These are phyloP conservation scores for Vimba vimba DNA, from an alignment of 2,113 vertebrate genomes.

Conservation along the genomic window DNA sequence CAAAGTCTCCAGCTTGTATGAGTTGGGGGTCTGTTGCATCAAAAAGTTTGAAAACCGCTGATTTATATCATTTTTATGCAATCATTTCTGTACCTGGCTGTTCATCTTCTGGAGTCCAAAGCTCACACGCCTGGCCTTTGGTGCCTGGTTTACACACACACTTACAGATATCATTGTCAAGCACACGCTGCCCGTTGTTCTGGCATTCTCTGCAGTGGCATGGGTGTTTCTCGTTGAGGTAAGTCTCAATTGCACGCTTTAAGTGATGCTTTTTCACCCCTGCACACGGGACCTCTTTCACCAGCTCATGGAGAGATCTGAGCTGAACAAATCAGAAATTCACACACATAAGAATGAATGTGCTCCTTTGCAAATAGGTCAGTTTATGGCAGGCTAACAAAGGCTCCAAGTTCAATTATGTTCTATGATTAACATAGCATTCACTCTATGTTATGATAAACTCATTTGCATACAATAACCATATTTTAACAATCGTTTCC, in stretches of 20 bases:
- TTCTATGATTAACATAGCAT: not conserved
- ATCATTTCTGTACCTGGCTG: slow-evolving; percentile 77
- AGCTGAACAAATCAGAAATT: slow-evolving; percentile 70
- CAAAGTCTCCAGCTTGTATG: not conserved
- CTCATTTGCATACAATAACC: not conserved
- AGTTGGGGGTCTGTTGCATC: not conserved
- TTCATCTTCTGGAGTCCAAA: slow-evolving; percentile 74
- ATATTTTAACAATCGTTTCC: not conserved
- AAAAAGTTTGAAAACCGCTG: not conserved
- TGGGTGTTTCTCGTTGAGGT: slow-evolving; percentile 81
- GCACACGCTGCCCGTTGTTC: slow-evolving; percentile 78
- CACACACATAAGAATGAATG: not conserved
- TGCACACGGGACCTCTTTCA: slow-evolving; percentile 90
- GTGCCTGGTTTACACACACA: slow-evolving; percentile 87
- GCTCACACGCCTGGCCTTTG: slow-evolving; percentile 81
- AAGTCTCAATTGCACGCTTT: slow-evolving; percentile 83
- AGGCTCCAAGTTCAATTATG: not conserved
- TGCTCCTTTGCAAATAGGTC: not conserved
- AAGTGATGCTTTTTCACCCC: slow-evolving; percentile 83
- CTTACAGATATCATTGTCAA: slow-evolving; percentile 76
- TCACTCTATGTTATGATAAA: not conserved
- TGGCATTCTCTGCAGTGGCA: slow-evolving; percentile 86
- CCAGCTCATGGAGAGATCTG: slow-evolving; percentile 85
- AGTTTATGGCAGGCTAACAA: not conserved
- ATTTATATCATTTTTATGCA: not conserved